Evolutionary conservation across 2,113 vertebrate species (phyloP), one percentile per base, ranked within the genome.

Genomic region (Cygnus buccinator): DNA sequence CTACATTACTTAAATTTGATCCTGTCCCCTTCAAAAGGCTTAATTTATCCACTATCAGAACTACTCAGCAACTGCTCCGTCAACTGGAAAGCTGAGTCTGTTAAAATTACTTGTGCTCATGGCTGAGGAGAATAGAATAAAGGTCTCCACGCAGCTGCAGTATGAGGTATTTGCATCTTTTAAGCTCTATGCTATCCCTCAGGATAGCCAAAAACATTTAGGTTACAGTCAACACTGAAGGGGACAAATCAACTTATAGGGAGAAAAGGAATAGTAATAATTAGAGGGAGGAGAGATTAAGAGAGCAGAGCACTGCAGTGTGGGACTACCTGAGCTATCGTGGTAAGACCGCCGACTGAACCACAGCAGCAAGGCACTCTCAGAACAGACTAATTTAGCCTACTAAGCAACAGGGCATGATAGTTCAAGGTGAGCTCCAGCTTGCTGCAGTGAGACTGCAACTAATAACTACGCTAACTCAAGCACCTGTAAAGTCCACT

Each of bases 91-190:
- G 46, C n/a, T 6, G 14, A 92, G 52, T 59, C n/a, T 88, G 52
- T 48, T 79, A 77, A 59, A 86, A 54, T 59, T 5, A 55, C 52
- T 83, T 3, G 2, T 67, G 67, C 41, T 89, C 41, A 57, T 41
- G 85, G 82, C 85, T 92, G 82, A 92, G 83, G 43, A 87, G 70
- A 87, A 54, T 44, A 87, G 9, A 84, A 84, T 26, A 92, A 93
- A 86, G 57, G 39, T 65, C 79, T 84, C 61, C 58, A 41, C 0
- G 0, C 7, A 88, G 55, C n/a, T 10, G 4, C 35, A 84, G 9
- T 31, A 7, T 1, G 2, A 86, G 43, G 20, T n/a, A 84, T 46
- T 90, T 26, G 8, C 57, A 39, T 78, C 31, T 87, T 82, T 71
- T 48, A 89, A 92, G 73, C 58, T 95, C 65, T 82, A 33, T 61